Percentiles rank a stretch among this genome's conserved stretches.
Evolutionary conservation across 2,888 invertebrate species (phyloP).

Genomic region (Noctua janthina): DNA sequence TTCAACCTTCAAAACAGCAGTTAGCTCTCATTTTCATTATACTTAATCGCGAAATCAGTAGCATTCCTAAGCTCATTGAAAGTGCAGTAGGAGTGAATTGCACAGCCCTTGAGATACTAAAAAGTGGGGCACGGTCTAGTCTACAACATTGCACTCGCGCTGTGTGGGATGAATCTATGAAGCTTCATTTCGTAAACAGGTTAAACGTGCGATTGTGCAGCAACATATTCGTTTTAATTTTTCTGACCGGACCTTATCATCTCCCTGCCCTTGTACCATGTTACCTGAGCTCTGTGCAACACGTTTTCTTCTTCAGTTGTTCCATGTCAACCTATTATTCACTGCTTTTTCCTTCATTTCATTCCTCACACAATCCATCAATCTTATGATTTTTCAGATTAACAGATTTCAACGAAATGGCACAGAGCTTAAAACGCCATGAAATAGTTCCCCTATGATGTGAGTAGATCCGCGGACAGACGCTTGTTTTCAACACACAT

Average conservation of each 20-base stretch:
- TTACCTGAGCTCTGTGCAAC: neutral
- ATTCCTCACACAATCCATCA: neutral
- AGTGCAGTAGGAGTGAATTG: constrained; percentile 6
- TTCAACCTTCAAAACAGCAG: neutral
- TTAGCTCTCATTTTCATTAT: neutral
- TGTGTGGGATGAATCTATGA: constrained; percentile 2
- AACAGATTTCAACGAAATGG: neutral
- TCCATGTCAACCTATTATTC: neutral
- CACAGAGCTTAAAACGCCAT: neutral
- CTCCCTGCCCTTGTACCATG: neutral
- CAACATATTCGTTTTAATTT: neutral
- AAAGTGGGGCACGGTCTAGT: constrained; percentile 18
- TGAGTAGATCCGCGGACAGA: neutral
- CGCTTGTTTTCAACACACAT: neutral
- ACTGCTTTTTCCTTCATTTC: neutral
- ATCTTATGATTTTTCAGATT: neutral
- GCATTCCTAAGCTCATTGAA: constrained; percentile 11
- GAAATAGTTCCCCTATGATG: neutral
- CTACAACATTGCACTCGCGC: neutral
- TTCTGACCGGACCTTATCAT: neutral
- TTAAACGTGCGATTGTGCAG: neutral
- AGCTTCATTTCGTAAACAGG: neutral
- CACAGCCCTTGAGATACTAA: constrained; percentile 9
- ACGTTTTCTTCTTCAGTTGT: neutral
- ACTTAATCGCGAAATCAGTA: neutral